Evolutionary conservation across 2,888 invertebrate species (phyloP).

Genomic region (Yponomeuta malinellus): DNA sequence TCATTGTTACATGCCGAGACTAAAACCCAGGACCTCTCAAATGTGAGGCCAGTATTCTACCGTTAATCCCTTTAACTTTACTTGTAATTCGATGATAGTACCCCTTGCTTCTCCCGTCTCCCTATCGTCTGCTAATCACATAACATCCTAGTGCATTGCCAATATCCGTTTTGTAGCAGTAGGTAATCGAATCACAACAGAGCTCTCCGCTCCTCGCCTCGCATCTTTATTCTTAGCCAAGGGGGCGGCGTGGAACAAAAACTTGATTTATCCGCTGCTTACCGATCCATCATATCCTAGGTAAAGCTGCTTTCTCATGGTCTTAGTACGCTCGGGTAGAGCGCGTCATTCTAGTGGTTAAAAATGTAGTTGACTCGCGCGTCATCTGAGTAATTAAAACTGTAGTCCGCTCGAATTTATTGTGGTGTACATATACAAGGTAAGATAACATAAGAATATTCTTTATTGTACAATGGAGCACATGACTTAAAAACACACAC

Average conservation of each 20-base stretch:
- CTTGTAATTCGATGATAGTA: neutral
- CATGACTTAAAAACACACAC: no score
- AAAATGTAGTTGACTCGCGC: no score
- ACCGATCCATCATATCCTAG: constrained; percentile 54
- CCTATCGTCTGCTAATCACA: neutral
- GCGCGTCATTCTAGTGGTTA: no score
- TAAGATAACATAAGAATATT: no score
- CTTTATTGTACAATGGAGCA: no score
- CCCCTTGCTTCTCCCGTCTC: neutral
- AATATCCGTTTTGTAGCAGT: neutral
- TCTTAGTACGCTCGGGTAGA: no score
- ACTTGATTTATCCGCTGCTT: constrained; percentile 57
- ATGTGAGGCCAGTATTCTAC: no score
- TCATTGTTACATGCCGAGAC: no score
- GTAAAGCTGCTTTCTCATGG: constrained; percentile 33
- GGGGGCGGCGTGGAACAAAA: constrained; percentile 33
- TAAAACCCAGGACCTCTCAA: no score
- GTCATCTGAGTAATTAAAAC: no score
- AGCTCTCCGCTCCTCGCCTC: neutral
- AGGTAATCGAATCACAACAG: neutral
- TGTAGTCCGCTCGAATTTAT: no score
- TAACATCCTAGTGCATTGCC: neutral
- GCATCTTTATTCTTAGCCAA: neutral
- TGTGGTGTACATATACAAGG: no score
- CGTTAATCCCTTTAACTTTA: neutral